Conservation (phyloP, 2,797 vertebrate genomes). For the Lagorchestes hirsutus region DNA sequence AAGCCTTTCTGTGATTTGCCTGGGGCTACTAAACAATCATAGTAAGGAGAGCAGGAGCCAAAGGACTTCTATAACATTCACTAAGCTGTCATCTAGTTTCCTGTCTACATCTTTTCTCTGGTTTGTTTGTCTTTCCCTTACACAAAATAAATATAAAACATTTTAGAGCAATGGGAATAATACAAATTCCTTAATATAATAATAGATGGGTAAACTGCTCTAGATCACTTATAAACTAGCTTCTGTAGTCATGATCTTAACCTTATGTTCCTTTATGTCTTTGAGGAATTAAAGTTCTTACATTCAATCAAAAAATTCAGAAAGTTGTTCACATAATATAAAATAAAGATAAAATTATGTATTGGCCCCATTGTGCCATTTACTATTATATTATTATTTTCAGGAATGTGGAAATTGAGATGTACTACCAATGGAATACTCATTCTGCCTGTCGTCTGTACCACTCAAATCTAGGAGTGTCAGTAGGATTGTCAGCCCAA, state of each 20-base stretch:
- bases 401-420: background rate
- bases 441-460: background rate
- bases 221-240: background rate
- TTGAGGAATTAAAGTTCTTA: background rate
- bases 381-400: background rate
- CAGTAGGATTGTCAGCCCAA: background rate
- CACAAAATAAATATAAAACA: background rate
- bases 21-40: background rate
- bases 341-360: background rate
- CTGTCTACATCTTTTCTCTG: background rate
- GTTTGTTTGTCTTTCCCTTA: background rate
- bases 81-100: background rate
- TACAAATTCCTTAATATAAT: background rate
- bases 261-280: background rate
- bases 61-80: background rate
- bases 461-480: background rate
- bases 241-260: background rate
- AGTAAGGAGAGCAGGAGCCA: background rate
- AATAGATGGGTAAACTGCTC: background rate
- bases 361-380: background rate
- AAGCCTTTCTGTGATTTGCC: background rate
- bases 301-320: background rate
- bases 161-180: background rate
- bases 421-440: background rate
- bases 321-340: background rate